Conservation (phyloP, 2,113 vertebrate genomes). For the Mustela nigripes region DNA sequence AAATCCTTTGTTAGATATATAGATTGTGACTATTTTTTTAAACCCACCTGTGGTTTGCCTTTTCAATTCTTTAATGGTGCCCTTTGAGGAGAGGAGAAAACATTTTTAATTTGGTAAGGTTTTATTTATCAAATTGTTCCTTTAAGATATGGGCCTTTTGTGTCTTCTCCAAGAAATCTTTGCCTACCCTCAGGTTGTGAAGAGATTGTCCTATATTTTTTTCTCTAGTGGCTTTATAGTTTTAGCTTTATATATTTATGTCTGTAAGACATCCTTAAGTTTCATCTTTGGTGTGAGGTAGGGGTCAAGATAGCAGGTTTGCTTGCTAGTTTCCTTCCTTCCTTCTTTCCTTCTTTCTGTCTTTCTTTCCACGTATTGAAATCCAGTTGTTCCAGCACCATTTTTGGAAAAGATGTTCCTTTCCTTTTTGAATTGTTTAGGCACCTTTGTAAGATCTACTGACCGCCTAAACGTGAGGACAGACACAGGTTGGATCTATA, state of each 20-base stretch:
- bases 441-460: not conserved
- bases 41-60: not conserved
- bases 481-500: not conserved
- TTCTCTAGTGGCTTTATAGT: not conserved
- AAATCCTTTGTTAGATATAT: not conserved
- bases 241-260: not conserved
- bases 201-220: not conserved
- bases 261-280: not conserved
- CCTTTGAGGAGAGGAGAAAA: not conserved
- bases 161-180: not conserved
- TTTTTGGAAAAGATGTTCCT: not conserved
- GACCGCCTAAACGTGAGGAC: not conserved
- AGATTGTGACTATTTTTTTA: not conserved
- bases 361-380: not conserved
- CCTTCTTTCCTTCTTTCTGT: not conserved
- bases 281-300: not conserved
- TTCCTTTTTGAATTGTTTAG: not conserved
- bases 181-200: not conserved
- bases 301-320: not conserved
- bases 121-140: not conserved
- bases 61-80: not conserved
- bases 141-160: not conserved
- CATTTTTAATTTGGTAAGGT: not conserved
- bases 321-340: not conserved
- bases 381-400: not conserved